phyloP scores from a whole-genome alignment of 2,113 vertebrate species.

The Anser cygnoides region DNA sequence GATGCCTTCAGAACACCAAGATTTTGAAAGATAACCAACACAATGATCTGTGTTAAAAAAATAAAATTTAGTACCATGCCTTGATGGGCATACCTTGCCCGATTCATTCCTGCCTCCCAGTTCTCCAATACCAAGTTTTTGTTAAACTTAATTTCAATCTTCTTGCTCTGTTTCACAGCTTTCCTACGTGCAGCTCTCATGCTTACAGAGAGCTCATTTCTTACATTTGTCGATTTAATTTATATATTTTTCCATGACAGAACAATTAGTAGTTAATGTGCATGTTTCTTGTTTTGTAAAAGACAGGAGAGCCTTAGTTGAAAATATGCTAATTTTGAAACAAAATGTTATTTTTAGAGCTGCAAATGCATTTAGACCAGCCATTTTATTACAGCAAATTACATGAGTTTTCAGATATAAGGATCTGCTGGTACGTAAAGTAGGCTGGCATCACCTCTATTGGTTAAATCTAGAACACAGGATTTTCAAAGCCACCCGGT shows the following conservation, averaged over 20 bases:
- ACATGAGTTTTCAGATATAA: neutral
- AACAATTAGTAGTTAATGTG: neutral
- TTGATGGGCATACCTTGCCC: neutral
- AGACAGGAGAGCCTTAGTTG: neutral
- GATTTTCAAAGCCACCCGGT: neutral
- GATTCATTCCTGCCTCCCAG: neutral
- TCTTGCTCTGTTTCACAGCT: neutral
- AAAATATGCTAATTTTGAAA: conserved; percentile 52
- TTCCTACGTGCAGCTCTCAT: neutral
- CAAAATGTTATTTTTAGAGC: conserved; percentile 39
- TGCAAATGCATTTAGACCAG: neutral
- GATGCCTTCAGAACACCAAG: neutral
- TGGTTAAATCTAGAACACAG: neutral
- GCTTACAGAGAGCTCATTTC: neutral
- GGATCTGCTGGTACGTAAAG: neutral
- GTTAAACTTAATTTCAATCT: neutral
- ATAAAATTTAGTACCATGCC: neutral
- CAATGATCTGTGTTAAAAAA: neutral
- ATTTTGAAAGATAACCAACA: neutral
- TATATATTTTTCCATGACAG: neutral
- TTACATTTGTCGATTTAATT: neutral
- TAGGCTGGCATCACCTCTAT: neutral
- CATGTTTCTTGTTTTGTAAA: conserved; percentile 2
- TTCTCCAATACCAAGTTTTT: neutral
- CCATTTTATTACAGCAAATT: neutral